Evolutionary conservation across 2,113 vertebrate genomes (phyloP), one percentile per base, ranked within the genome.

Genomic region (Zonotrichia leucophrys): DNA sequence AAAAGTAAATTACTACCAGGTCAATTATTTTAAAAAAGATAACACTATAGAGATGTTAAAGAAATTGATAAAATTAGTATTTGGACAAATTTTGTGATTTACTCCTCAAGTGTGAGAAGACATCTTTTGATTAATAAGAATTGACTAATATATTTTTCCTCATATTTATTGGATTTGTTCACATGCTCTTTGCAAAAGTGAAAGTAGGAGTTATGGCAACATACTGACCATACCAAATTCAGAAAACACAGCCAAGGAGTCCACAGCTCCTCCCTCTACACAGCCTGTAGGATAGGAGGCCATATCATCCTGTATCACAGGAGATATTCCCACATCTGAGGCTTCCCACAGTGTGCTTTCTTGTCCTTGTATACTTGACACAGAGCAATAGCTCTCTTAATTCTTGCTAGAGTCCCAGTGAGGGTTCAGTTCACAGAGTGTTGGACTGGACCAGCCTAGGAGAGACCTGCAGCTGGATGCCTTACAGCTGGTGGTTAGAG

Each of bases 351-450:
- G 17, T 46, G 47, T 84, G 6, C 3, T 85, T 78, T 72, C 33
- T 35, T 72, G 39, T 52, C 17, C 35, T 87, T n/a, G 14, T 49
- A 11, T 20, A 24, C 12, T 41, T 74, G 20, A 46, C 22, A 60
- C 2, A 62, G n/a, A 66, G 12, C 16, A 78, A 58, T 15, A 52
- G 3, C 21, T 77, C 68, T 72, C 30, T 86, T 62, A 60, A 31
- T 62, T 67, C n/a, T 84, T 78, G 2, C 24, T 50, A 25, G 20
- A 11, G 14, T 82, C 18, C 11, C 59, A 46, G 4, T 6, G 25
- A 81, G 4, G 5, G 6, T 41, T 62, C 50, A 18, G 0, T 58
- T 63, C n/a, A 49, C 50, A 1, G 0, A 2, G 42, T 63, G 19
- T 20, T 78, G 64, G 44, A 52, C 35, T 56, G n/a, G 21, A 58